Base-by-base conservation (phyloP, 2,888 invertebrate species). In the Chrysodeixis includens region DNA sequence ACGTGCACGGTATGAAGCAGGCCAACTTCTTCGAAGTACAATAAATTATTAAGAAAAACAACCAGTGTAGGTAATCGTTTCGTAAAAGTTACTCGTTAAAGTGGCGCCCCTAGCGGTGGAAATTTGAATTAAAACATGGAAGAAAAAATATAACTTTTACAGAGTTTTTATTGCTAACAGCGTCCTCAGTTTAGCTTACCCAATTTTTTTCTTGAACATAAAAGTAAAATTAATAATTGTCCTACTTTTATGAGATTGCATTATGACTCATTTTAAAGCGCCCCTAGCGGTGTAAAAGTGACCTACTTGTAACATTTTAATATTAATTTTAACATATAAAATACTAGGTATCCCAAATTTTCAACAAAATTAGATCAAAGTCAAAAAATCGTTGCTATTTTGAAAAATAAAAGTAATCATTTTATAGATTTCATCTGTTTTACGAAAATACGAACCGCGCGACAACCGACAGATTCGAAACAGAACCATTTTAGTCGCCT, bases 1-100 rank as follows among this genome's bases (percentile, higher is more conserved):
- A 73, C 52, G 70, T 67, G 56, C 61, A 56, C 26, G 54, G 51
- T 30, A 67, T 55, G 32, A 58, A 80, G 69, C 72, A 70, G 71
- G 63, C 65, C 12, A 80, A 81, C 58, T 78, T 81, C 66, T 69
- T 57, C 52, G 69, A 81, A 79, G 57, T 49, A 60, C 71, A 40
- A 76, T 81, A 81, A 79, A 79, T 81, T 76, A 81, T 81, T 78
- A 78, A 79, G 81, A 81, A 80, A 79, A 81, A 75, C 78, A 79
- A 78, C 71, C 78, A 78, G 62, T 75, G 69, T 68, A 63, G 51
- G 71, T 73, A 78, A 78, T 66, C 72, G 70, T 62, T 69, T 66
- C 63, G 65, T 56, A 62, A 68, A 67, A 72, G 22, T 82, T 79
- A 63, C 30, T 68, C 63, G 69, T 62, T 56, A 76, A 67, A 55